Evolutionary conservation across 1,140 invertebrate species (phyloP).

Genomic region (Tetraneura akinire): DNA sequence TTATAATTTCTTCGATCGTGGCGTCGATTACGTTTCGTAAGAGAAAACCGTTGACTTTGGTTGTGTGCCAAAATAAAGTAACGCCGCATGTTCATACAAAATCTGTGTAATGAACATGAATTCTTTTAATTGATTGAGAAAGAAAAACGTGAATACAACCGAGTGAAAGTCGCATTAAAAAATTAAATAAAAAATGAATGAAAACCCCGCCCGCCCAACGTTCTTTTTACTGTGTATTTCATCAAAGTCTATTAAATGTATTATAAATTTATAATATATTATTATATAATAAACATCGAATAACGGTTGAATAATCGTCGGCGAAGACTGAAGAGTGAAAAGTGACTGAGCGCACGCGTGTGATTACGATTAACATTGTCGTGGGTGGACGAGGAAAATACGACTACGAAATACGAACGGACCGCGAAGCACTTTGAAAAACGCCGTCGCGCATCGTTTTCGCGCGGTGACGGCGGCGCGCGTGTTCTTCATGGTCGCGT

Average conservation of each 20-base stretch:
- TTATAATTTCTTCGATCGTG: no score
- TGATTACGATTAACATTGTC: slow-evolving; percentile 1
- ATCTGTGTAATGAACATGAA: background rate
- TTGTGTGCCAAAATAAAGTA: background rate
- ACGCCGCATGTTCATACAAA: background rate
- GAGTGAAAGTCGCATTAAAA: no score
- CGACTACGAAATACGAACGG: background rate
- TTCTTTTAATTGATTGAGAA: background rate
- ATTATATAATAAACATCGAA: background rate
- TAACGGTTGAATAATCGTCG: background rate
- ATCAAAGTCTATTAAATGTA: background rate
- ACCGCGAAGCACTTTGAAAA: background rate
- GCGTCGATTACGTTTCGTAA: no score
- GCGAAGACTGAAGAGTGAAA: background rate
- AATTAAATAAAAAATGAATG: slow-evolving; percentile 17
- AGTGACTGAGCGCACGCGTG: background rate
- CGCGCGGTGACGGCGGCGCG: background rate
- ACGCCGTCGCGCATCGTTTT: background rate
- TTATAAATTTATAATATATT: background rate
- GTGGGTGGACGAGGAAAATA: background rate
- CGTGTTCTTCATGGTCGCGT: slow-evolving; percentile 31
- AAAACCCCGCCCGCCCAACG: background rate
- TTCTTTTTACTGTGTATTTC: background rate
- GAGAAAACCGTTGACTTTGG: slow-evolving; percentile 1
- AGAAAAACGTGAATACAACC: background rate